Evolutionary conservation across 2,888 invertebrate genomes (phyloP).

Genomic region (Ophion ventricosus): DNA sequence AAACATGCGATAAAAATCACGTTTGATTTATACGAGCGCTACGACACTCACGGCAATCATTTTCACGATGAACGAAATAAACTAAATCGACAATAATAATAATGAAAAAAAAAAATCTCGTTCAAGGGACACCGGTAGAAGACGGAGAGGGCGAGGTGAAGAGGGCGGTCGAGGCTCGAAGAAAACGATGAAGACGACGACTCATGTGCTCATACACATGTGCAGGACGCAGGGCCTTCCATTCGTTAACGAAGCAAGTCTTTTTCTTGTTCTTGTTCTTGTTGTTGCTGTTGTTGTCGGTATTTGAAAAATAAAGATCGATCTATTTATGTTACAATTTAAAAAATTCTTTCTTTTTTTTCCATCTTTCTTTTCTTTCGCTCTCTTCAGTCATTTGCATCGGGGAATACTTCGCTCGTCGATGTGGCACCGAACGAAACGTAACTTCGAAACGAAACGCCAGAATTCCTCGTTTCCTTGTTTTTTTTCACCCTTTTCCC

Average conservation of each 20-base stretch:
- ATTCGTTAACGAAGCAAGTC: slow-evolving; percentile 53
- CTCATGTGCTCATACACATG: slow-evolving; percentile 78
- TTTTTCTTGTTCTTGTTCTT: slow-evolving; percentile 32
- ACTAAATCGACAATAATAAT: slow-evolving; percentile 48
- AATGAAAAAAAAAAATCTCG: slow-evolving; percentile 32
- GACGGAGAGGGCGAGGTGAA: not conserved
- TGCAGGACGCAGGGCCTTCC: not conserved
- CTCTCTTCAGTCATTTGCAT: slow-evolving; percentile 79
- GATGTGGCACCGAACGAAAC: slow-evolving; percentile 73
- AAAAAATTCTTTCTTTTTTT: slow-evolving; percentile 65
- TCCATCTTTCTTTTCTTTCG: slow-evolving; percentile 31
- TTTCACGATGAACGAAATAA: slow-evolving; percentile 48
- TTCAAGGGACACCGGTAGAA: slow-evolving; percentile 8
- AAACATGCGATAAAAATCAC: slow-evolving; percentile 69
- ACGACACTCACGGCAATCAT: slow-evolving; percentile 31
- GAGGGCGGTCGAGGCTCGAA: slow-evolving; percentile 6
- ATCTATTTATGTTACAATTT: slow-evolving; percentile 79
- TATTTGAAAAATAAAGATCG: slow-evolving; percentile 80
- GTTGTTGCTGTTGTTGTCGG: slow-evolving; percentile 45
- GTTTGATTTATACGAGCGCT: slow-evolving; percentile 66
- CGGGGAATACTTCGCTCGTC: slow-evolving; percentile 73
- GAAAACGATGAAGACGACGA: slow-evolving; percentile 45
- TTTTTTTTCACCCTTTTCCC: slow-evolving; percentile 31
- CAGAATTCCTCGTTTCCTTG: not conserved
- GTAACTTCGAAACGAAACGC: slow-evolving; percentile 68